Evolutionary conservation across 2,113 vertebrate genomes (phyloP), one percentile per base, ranked within the genome.

Genomic region (Sinocyclocheilus grahami): DNA sequence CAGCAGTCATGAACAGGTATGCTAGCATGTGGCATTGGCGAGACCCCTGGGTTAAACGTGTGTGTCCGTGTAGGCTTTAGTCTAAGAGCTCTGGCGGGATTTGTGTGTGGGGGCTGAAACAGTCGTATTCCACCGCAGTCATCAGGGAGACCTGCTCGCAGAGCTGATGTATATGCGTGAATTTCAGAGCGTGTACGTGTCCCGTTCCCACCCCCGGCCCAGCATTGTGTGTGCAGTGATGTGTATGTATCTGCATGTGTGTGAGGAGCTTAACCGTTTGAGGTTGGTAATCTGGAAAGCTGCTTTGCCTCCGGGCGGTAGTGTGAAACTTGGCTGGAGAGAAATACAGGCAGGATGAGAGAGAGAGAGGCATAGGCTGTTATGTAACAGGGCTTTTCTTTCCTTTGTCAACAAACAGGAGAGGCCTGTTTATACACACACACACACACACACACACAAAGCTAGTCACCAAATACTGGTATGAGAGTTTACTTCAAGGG

Each of bases 271-370:
- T 93, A 93, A 92, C 83, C 84, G 85, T 72, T 85, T 89, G 91
- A 91, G 85, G 79, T 82, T 91, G 91, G 90, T 94, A 93, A 95
- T 94, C 94, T 93, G 92, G 90, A 94, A 95, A 95, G 93, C 93
- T 92, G 92, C 93, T 94, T 95, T 93, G 93, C 91, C 87, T 90
- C 82, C 83, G 89, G 89, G 91, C 90, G 87, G 89, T 92, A 89
- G 92, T 92, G 92, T 92, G 91, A 95, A 94, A 93, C 82, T 90
- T 93, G 92, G 92, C 89, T 63, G 87, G 86, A 82, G 71, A 46
- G 65, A 55, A 65, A 74, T 81, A 79, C 27, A 79, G 42, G 74
- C 53, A 85, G 81, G 78, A 76, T 37, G 60, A 85, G 72, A 27
- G 87, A 87, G 79, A 87, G 62, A 79, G 83, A 79, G 60, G 79